These are phyloP conservation scores for Ammodytes marinus DNA, from an alignment of 2,113 vertebrate genomes.

Conservation along the genomic window DNA sequence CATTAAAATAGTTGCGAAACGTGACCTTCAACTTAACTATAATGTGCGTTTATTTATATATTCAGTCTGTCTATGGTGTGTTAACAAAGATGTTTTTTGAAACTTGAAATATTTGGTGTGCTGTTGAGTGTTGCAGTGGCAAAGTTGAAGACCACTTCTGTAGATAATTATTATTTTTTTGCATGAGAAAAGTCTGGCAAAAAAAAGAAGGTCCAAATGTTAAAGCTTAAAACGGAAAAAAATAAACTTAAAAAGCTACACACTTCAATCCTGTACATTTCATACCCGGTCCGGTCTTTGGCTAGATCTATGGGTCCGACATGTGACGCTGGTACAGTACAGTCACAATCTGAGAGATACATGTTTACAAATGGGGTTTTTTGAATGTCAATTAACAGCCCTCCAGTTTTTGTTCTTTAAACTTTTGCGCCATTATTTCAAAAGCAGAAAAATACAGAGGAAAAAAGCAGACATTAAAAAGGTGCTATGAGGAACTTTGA, in stretches of 20 bases:
- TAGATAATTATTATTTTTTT: not conserved
- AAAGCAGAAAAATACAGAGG: not conserved
- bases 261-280: conserved; percentile 11
- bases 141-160: conserved; percentile 10
- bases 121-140: not conserved
- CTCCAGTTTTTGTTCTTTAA: conserved; percentile 62
- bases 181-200: conserved; percentile 15
- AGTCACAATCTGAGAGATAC: conserved; percentile 31
- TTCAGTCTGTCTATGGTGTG: not conserved
- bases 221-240: conserved; percentile 56
- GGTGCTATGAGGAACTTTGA: too few relatives aligned
- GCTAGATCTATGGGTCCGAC: conserved; percentile 31
- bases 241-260: conserved; percentile 40
- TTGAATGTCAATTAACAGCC: conserved; percentile 21
- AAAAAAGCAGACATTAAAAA: not conserved
- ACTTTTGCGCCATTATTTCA: not conserved
- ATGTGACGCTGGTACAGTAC: not conserved
- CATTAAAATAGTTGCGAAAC: not conserved
- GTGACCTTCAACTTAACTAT: not conserved
- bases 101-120: conserved; percentile 10
- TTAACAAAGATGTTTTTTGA: conserved; percentile 8
- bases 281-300: conserved; percentile 65
- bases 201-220: conserved; percentile 19
- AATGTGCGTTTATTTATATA: conserved; percentile 6
- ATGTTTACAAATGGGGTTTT: conserved; percentile 11